Conservation (phyloP, 2,888 invertebrate species). For the Trissoscelio sp. region DNA sequence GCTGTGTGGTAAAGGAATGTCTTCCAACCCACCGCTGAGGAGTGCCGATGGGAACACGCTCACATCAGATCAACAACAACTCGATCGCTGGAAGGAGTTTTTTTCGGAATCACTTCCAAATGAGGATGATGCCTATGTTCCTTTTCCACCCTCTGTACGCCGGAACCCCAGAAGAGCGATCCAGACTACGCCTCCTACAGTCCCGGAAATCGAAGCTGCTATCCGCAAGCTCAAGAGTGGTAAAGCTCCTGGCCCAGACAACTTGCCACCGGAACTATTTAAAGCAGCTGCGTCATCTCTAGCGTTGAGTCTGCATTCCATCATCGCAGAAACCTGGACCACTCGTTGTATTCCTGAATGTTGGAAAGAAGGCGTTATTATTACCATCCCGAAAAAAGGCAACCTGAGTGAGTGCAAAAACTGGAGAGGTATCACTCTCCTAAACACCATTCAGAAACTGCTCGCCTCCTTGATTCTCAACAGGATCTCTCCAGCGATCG, state of each 20-base stretch:
- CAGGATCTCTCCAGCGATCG: slow-evolving; percentile 27
- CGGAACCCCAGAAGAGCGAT: not conserved
- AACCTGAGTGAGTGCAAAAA: too few species aligned
- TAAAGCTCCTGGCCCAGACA: too few species aligned
- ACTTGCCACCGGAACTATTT: too few species aligned
- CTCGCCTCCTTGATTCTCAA: slow-evolving; percentile 28
- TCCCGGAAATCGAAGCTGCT: not conserved
- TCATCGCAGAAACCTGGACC: too few species aligned
- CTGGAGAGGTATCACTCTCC: too few species aligned
- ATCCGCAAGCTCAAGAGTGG: too few species aligned
- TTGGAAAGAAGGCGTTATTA: too few species aligned
- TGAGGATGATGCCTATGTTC: slow-evolving; percentile 14
- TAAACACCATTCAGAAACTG: slow-evolving; percentile 36
- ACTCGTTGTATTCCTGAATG: too few species aligned
- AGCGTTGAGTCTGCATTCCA: too few species aligned
- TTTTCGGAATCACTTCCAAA: slow-evolving; percentile 15
- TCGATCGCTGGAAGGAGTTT: slow-evolving; percentile 27
- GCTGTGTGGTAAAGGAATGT: not conserved
- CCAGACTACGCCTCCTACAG: not conserved
- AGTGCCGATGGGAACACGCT: not conserved
- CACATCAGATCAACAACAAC: slow-evolving; percentile 23
- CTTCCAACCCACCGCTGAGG: slow-evolving; percentile 8
- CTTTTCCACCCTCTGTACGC: not conserved
- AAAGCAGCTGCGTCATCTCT: too few species aligned
- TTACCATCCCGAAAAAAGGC: too few species aligned